phyloP scores from a whole-genome alignment of 2,113 vertebrate species.

The Malaclemys terrapin region DNA sequence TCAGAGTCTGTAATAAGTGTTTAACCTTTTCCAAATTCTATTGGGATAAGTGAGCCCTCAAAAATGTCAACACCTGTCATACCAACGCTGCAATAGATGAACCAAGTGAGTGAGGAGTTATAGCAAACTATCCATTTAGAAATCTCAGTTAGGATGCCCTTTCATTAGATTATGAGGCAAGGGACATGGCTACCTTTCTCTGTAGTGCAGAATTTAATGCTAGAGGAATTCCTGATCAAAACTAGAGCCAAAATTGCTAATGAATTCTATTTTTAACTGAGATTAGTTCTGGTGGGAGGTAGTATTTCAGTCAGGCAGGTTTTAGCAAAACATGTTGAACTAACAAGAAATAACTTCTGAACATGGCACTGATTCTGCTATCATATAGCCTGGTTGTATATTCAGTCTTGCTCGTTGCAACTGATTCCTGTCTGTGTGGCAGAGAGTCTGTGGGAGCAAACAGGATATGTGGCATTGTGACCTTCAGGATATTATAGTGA shows the following conservation, averaged over 20 bases:
- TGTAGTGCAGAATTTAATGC: neutral
- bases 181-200: neutral
- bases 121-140: slow-evolving; percentile 10
- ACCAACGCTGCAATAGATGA: neutral
- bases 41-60: neutral
- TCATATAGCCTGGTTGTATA: neutral
- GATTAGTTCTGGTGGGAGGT: neutral
- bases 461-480: rapidly evolving
- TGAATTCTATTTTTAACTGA: slow-evolving; percentile 15
- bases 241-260: neutral
- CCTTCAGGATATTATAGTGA: rapidly evolving
- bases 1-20: slow-evolving; percentile 41
- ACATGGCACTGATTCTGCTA: rapidly evolving
- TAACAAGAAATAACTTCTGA: neutral
- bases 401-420: neutral
- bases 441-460: neutral
- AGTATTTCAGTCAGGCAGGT: neutral
- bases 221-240: neutral
- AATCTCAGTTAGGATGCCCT: neutral
- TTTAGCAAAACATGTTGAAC: rapidly evolving
- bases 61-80: neutral
- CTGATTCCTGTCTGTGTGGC: neutral
- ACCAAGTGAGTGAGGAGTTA: slow-evolving; percentile 37
- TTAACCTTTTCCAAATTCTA: slow-evolving; percentile 31
- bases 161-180: slow-evolving; percentile 2